Conservation (phyloP, 2,888 invertebrate species). For the Allophyes oxyacanthae region DNA sequence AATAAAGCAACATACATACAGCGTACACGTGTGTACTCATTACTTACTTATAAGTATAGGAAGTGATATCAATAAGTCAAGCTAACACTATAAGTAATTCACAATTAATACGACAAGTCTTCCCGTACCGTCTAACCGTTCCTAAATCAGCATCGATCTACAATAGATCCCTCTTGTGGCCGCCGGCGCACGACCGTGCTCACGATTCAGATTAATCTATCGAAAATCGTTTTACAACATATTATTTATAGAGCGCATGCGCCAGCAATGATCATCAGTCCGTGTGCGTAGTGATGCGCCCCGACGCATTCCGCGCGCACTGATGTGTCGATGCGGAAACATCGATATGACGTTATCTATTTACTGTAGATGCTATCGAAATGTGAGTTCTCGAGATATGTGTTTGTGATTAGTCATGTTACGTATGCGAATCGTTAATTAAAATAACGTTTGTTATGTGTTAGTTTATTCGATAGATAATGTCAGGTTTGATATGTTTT, state of each 20-base stretch:
- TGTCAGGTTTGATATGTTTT: conserved; percentile 23
- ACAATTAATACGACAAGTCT: conserved; percentile 56
- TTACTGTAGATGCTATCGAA: conserved; percentile 50
- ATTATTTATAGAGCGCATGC: conserved; percentile 90
- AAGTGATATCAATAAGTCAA: conserved; percentile 25
- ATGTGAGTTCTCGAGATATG: conserved; percentile 55
- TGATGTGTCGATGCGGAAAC: conserved; percentile 72
- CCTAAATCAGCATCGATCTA: conserved; percentile 79
- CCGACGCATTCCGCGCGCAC: conserved; percentile 62
- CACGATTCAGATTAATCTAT: conserved; percentile 90
- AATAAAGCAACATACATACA: no score
- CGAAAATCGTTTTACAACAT: conserved; percentile 90
- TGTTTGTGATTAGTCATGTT: conserved; percentile 56
- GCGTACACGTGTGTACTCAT: no score
- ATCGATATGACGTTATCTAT: conserved; percentile 66
- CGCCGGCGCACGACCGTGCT: conserved; percentile 87
- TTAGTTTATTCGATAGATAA: conserved; percentile 28
- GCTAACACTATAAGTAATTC: conserved; percentile 41
- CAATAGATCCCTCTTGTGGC: conserved; percentile 86
- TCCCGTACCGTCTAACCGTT: conserved; percentile 70
- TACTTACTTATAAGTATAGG: no score
- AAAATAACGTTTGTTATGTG: conserved; percentile 40
- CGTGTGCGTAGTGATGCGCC: conserved; percentile 84
- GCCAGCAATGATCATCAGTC: conserved; percentile 89
- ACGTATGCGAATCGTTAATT: conserved; percentile 59